Base-by-base conservation (phyloP, 1,140 invertebrate species). In the Pantala flavescens region DNA sequence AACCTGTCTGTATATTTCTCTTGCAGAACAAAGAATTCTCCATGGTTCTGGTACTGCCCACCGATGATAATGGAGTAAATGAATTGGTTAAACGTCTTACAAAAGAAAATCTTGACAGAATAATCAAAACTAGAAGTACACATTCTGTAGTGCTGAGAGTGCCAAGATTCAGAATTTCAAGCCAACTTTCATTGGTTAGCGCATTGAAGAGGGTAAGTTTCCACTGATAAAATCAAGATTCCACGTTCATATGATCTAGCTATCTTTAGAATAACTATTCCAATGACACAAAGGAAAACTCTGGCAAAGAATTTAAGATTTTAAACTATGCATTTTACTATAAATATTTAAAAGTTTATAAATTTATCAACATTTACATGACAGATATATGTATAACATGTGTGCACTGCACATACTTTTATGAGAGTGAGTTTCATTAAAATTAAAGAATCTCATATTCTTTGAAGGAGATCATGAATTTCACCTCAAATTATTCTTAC, bases 121-220 rank as follows among this genome's bases (percentile, higher is more conserved):
- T 76, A 24, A 23, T 74, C 7, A 70, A 24, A 5, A 72, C 72
- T 16, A 28, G 42, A 24, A 71, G 43, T 16, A 24, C 36, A 14
- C 74, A 55, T 28, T 24, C 63, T 21, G 75, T 76, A 1, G 28
- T 71, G 11, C 73, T 76, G 14, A 71, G 36, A 2, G 36, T 76
- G 36, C 75, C 75, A 23, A 43, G 73, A 19, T 76, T 76, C 71
- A 74, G 70, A 12, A n/a, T 76, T 24, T 36, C 21, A 21, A 74
- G 63, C 14, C 43, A 74, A 14, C 36, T 74, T 14, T 43, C 24
- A 16, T 73, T 76, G 14, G 73, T 74, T 23, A 36, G 49, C 16
- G 19, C 70, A 23, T 70, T 76, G 36, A 70, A 71, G 24, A 23
- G 36, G 55, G 75, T 76, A 71, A 76, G 73, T 75, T 24, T 21